Evolutionary conservation across 2,888 invertebrate genomes (phyloP), one percentile per base, ranked within the genome.

Genomic region (Papilio protenor): DNA sequence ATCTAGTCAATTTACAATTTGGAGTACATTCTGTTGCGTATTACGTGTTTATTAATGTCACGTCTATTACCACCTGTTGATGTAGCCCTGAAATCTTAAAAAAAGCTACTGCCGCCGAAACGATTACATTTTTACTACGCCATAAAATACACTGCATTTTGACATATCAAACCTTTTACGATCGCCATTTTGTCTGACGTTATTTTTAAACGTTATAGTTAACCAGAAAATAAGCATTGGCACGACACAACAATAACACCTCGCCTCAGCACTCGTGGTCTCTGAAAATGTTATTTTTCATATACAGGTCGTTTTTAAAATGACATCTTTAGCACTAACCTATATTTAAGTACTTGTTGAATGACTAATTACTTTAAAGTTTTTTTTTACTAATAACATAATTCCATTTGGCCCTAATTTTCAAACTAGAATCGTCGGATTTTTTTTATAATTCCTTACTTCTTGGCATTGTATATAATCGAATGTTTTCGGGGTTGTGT

Each of bases 81-180:
- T 75, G n/a, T 75, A 78, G 72, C 64, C 72, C 47, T 78, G 78
- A 64, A 74, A 64, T 78, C 55, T 75, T 70, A n/a, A 64, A 77
- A 74, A 75, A 55, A 79, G 23, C 49, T 33, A 76, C 73, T 47
- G 57, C 33, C 74, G 66, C 66, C 45, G 73, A 77, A 74, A 75
- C 71, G 47, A 57, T 79, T 71, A 75, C 61, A 52, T 64, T 79
- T 75, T 79, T 55, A 79, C 33, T 64, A 16, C 23, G 61, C 49
- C 70, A 72, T 76, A 70, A 76, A 76, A 78, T 77, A 52, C 21
- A 66, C 71, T 78, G 78, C 64, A 75, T 75, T 78, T 78, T 78
- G 72, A 78, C 78, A 78, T 75, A 75, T 78, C 71, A 75, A 75
- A 78, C 71, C 75, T 78, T 75, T 78, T 75, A 78, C 78, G 78